Percentiles rank a stretch among this genome's conserved stretches.
Conservation (phyloP, 2,888 invertebrate species). For the Harpagoxenus sublaevis region DNA sequence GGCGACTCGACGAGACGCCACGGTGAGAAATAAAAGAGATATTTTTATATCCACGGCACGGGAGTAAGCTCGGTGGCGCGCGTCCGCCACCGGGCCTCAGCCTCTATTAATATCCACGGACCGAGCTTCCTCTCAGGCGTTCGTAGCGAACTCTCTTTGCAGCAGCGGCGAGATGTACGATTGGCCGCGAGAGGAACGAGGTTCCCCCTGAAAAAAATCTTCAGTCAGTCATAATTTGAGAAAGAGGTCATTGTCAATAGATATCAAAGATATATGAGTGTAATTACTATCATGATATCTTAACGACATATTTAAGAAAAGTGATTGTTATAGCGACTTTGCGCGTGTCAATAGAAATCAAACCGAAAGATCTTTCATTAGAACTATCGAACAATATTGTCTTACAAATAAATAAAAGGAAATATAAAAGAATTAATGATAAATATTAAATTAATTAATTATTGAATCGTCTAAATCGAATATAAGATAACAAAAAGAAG, state of each 20-base stretch:
- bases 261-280: not conserved
- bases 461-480: not conserved
- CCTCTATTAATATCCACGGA: constrained; percentile 85
- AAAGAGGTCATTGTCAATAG: not conserved
- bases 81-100: constrained; percentile 81
- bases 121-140: constrained; percentile 79
- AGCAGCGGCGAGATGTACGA: constrained; percentile 54
- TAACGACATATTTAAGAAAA: not conserved
- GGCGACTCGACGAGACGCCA: constrained; percentile 47
- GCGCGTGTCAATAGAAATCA: not conserved
- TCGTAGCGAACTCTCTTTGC: constrained; percentile 67
- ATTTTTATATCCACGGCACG: constrained; percentile 84
- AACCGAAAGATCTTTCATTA: not conserved
- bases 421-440: not conserved
- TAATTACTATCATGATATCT: not conserved
- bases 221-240: not conserved
- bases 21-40: constrained; percentile 81
- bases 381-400: not conserved
- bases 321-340: not conserved
- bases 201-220: constrained; percentile 40
- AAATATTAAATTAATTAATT: constrained; percentile 11
- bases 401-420: not conserved
- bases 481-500: not conserved
- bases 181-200: constrained; percentile 57
- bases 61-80: constrained; percentile 79